Evolutionary conservation across 1,140 invertebrate species (phyloP), one percentile per base, ranked within the genome.

Genomic region (Pseudobourletiella spinata): DNA sequence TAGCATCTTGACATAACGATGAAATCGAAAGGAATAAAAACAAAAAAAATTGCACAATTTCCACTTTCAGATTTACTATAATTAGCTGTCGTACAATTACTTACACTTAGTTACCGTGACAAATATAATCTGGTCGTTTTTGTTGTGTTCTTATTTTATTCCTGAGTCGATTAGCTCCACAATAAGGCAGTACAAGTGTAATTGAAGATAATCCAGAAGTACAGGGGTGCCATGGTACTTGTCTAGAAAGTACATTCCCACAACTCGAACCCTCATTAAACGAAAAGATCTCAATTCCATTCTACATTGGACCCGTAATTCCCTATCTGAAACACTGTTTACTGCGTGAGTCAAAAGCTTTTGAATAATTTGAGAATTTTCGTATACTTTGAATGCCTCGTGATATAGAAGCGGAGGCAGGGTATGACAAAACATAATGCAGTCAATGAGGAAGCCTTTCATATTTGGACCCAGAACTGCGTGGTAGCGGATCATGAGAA

Each of bases 391-490:
- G 39, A 32, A 55, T 2, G 52, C 52, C 20, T 39, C 39, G 22
- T 55, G 30, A 32, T 55, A 55, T 8, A 55, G 29, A n/a, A 55
- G 52, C 22, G 52, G 52, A 11, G 52, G 52, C 4, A 55, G 52
- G 2, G 52, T 55, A n/a, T 39, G 29, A 35, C 29, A 35, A 24
- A 55, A 55, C 20, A 32, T 35, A 18, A 32, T 26, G 22, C 28
- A 32, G 25, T 55, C 39, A 25, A 29, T 8, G 14, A 55, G 8
- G 25, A 55, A 55, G 2, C 52, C 52, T 3, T 20, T 8, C 15
- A 55, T 3, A 4, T 6, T 16, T 4, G 22, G 3, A 35, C 29
- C 22, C 4, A 55, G 8, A 18, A 2, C 6, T n/a, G 29, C n/a
- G 25, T 55, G 52, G 20, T 20, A 14, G 8, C 52, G 52, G 25